phyloP scores from a whole-genome alignment of 2,888 invertebrate species.

The Adelognathus sp. region DNA sequence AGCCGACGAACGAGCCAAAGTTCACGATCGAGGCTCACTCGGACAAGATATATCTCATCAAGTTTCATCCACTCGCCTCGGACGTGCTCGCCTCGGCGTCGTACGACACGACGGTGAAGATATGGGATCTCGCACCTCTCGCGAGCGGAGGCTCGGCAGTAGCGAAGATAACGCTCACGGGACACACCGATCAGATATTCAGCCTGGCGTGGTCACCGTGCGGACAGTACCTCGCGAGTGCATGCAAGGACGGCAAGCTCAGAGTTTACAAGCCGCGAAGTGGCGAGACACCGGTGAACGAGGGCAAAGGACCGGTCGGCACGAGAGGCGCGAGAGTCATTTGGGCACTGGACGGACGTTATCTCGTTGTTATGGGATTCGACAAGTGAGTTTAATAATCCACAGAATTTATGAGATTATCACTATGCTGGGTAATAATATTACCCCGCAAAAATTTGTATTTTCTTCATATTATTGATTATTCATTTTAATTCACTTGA shows the following conservation, averaged over 20 bases:
- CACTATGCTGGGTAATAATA: neutral
- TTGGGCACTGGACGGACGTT: conserved; percentile 94
- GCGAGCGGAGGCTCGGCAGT: conserved; percentile 81
- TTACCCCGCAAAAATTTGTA: no score
- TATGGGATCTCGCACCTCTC: conserved; percentile 89
- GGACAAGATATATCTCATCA: conserved; percentile 95
- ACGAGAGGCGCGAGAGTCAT: conserved; percentile 94
- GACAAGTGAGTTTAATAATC: conserved; percentile 86
- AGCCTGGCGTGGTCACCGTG: conserved; percentile 97
- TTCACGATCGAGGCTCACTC: conserved; percentile 89
- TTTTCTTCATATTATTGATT: no score
- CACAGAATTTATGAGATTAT: neutral
- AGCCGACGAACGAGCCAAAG: conserved; percentile 90
- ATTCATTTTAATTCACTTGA: no score
- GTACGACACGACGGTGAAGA: conserved; percentile 93
- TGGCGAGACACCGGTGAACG: conserved; percentile 85
- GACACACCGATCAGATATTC: conserved; percentile 94
- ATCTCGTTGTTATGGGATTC: conserved; percentile 94
- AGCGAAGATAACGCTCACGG: conserved; percentile 87
- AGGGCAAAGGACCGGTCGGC: conserved; percentile 94
- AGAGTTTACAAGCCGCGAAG: conserved; percentile 91
- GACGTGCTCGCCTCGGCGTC: conserved; percentile 94
- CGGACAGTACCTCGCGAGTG: conserved; percentile 92
- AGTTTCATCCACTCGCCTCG: conserved; percentile 94
- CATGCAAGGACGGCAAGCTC: conserved; percentile 93